phyloP scores from a whole-genome alignment of 1,140 invertebrate genomes.

The Triops longicaudatus region DNA sequence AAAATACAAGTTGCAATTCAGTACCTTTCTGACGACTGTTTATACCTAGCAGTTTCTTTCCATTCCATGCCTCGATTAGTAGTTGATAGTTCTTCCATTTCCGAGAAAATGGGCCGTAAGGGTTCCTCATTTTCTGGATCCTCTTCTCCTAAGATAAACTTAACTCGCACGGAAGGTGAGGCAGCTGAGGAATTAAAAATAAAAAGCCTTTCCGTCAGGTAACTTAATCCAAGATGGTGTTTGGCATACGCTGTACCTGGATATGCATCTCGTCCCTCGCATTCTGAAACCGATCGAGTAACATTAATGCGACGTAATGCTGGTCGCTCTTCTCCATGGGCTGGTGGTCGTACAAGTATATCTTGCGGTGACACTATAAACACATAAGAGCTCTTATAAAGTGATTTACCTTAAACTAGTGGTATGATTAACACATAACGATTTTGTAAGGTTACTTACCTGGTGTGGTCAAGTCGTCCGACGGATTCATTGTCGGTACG shows the following conservation, averaged over 20 bases:
- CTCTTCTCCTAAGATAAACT: slow-evolving; percentile 91
- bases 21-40: slow-evolving; percentile 8
- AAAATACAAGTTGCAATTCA: slow-evolving; percentile 7
- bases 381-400: not conserved
- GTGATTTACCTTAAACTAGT: not conserved
- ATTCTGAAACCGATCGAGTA: not conserved
- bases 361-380: not conserved
- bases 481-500: not conserved
- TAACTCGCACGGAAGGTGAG: slow-evolving; percentile 76
- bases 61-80: slow-evolving; percentile 85
- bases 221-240: not conserved
- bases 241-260: not conserved
- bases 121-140: slow-evolving; percentile 46
- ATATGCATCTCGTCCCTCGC: not conserved
- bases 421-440: not conserved
- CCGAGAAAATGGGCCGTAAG: slow-evolving; percentile 77
- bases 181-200: not conserved
- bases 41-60: slow-evolving; percentile 88
- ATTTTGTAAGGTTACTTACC: not conserved
- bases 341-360: not conserved
- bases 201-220: not conserved
- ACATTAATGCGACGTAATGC: not conserved
- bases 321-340: not conserved
- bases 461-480: not conserved
- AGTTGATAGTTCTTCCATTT: slow-evolving; percentile 86